Base-by-base conservation (phyloP, 2,113 vertebrate genomes). In the Microcebus jonahi region DNA sequence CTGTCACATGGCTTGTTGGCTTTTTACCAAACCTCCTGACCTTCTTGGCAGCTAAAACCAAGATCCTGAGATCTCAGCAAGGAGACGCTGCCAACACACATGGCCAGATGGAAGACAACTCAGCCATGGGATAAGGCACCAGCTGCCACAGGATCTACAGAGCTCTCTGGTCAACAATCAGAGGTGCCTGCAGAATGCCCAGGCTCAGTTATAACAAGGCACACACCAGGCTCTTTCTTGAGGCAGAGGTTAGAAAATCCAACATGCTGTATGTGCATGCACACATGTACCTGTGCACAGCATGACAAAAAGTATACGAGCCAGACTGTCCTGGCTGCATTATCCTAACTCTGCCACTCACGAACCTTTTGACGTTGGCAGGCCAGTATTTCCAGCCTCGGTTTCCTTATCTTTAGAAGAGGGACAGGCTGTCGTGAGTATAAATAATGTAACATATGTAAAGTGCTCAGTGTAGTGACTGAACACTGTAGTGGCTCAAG, bases 371-470 rank as follows among this genome's bases (percentile, higher is more conserved):
- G 25, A 70, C 13, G 31, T 48, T 31, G 12, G 5, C 31, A 89
- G 34, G 23, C 29, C 55, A 91, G 18, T 7, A 80, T 79, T 82
- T 90, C 48, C 36, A 85, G 20, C 53, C 29, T 48, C 53, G 42
- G 21, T 85, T 95, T 91, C 45, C 87, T 65, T 50, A 39, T 42
- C 57, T 57, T 70, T 83, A 67, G 86, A 63, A 86, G 83, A 83
- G 23, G 31, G 45, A 48, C 8, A 61, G 36, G 8, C 6, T 55
- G 27, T 14, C 84, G 20, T 80, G 34, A 48, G 45, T 11, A 53
- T 50, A 53, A 39, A 34, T 31, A 20, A 90, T 45, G 23, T 15
- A 48, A 80, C 1, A 82, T 3, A 45, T 17, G 25, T 4, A 18
- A 29, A 83, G 48, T 25, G 23, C 15, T 65, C 36, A 27, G 8